These are phyloP conservation scores for Anthopleura xanthogrammica DNA, from an alignment of 92 coral and sea anemone genomes.

Conservation along the genomic window DNA sequence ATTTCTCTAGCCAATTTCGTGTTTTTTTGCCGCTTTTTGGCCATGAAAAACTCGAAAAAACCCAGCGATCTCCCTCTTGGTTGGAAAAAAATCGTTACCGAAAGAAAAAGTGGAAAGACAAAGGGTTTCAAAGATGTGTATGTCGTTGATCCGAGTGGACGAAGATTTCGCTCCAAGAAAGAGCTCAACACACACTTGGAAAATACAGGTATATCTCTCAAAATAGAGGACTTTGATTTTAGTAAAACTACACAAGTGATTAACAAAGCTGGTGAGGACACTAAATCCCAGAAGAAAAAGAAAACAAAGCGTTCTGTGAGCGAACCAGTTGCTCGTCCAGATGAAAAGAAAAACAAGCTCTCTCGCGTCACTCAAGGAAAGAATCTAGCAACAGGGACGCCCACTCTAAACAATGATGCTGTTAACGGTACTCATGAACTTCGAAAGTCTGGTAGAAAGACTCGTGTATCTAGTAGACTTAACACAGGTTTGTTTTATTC, in stretches of 20 bases:
- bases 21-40: background rate
- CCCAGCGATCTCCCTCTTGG: slow-evolving; percentile 34
- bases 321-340: background rate
- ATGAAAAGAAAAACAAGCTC: background rate
- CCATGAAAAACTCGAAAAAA: background rate
- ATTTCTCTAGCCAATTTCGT: background rate
- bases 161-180: slow-evolving; percentile 57
- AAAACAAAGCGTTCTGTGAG: background rate
- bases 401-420: background rate
- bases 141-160: slow-evolving; percentile 59
- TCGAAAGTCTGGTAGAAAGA: slow-evolving; percentile 16
- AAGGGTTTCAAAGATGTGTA: slow-evolving; percentile 66
- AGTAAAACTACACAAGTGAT: background rate
- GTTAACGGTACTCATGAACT: background rate
- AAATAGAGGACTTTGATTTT: slow-evolving; percentile 23
- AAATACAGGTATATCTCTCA: background rate
- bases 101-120: slow-evolving; percentile 63
- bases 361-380: background rate
- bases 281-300: background rate
- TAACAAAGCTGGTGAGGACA: background rate
- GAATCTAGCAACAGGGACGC: background rate
- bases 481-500: slow-evolving; percentile 5
- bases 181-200: slow-evolving; percentile 53
- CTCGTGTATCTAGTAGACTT: slow-evolving; percentile 16
- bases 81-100: slow-evolving; percentile 57